phyloP scores from a whole-genome alignment of 2,888 invertebrate species.

The Osmoderma eremita region DNA sequence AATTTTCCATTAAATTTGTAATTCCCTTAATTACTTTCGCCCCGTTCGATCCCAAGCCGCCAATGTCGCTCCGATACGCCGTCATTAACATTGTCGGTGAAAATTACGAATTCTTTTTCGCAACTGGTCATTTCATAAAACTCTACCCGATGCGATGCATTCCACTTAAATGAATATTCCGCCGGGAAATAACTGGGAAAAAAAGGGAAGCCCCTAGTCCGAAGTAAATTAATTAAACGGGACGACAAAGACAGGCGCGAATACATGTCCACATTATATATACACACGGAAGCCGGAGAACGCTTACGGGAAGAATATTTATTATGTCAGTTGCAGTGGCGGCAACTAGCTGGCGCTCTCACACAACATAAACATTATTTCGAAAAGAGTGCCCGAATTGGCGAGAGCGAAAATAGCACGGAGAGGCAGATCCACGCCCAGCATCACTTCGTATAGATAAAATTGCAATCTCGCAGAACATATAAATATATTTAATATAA shows the following conservation, averaged over 20 bases:
- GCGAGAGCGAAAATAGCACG: constrained; percentile 7
- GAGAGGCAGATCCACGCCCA: background rate
- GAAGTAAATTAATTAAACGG: constrained; percentile 30
- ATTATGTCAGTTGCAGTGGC: constrained; percentile 28
- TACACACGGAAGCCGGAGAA: too few species aligned
- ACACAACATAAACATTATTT: constrained; percentile 33
- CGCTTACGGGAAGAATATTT: constrained; percentile 16
- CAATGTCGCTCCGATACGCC: too few species aligned
- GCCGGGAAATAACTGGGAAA: too few species aligned
- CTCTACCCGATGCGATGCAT: too few species aligned
- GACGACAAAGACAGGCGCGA: constrained; percentile 24
- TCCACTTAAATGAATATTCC: too few species aligned
- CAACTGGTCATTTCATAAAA: too few species aligned
- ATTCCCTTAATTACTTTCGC: too few species aligned
- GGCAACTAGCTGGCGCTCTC: constrained; percentile 8
- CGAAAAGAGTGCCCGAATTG: background rate
- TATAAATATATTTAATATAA: constrained; percentile 46
- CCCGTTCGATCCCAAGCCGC: too few species aligned
- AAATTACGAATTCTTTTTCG: too few species aligned
- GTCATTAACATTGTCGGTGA: too few species aligned
- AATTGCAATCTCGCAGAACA: constrained; percentile 39
- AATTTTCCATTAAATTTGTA: too few species aligned
- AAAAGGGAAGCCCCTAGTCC: too few species aligned
- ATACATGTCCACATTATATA: background rate
- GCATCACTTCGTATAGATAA: constrained; percentile 18